These are phyloP conservation scores for Sylvilagus floridanus DNA, from an alignment of 2,797 vertebrate genomes.

Conservation along the genomic window DNA sequence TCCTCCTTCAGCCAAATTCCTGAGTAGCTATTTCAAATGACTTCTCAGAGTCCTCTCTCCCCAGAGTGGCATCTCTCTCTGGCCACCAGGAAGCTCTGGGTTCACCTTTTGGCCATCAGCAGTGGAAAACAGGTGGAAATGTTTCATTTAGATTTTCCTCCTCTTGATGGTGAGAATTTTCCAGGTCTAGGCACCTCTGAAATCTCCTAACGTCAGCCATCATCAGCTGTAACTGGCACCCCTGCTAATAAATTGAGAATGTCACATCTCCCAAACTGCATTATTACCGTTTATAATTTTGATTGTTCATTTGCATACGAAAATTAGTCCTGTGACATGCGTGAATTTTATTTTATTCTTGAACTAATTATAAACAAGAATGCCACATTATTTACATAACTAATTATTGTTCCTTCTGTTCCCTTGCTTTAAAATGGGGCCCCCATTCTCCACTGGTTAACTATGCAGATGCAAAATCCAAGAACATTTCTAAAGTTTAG, in stretches of 20 bases:
- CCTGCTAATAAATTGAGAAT: constrained; percentile 95
- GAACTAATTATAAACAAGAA: constrained; percentile 99
- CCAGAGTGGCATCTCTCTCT: constrained; percentile 48
- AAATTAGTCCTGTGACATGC: constrained; percentile 98
- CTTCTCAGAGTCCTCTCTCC: background rate
- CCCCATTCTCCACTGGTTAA: constrained; percentile 87
- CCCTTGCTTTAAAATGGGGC: constrained; percentile 89
- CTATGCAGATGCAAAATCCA: constrained; percentile 89
- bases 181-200: constrained; percentile 85
- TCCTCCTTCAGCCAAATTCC: background rate
- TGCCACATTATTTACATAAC: constrained; percentile 99
- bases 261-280: constrained; percentile 94
- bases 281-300: constrained; percentile 99
- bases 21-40: background rate
- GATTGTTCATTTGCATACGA: constrained; percentile 99
- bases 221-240: constrained; percentile 90
- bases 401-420: constrained; percentile 99
- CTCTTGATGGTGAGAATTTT: constrained; percentile 72
- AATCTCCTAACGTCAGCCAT: constrained; percentile 89
- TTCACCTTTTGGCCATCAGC: background rate
- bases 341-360: constrained; percentile 94
- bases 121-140: constrained; percentile 76
- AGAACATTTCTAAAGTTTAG: constrained; percentile 89
- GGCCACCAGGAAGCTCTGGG: no score
- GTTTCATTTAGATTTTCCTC: constrained; percentile 74